These are phyloP conservation scores for Petrolisthes cinctipes DNA, from an alignment of 2,888 invertebrate species.

Conservation along the genomic window DNA sequence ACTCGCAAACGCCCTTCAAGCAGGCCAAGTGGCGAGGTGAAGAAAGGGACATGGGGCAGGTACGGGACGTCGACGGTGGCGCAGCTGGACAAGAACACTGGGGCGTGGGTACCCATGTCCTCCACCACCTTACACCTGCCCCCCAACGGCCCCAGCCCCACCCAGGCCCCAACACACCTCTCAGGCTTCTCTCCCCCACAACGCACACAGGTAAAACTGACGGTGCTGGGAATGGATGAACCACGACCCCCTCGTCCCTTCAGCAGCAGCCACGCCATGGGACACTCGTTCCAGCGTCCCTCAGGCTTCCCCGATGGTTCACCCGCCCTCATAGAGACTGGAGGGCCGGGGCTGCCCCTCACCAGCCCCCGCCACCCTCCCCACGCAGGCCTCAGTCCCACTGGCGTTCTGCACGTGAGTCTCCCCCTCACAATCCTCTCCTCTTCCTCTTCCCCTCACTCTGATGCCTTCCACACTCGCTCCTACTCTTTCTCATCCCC, in stretches of 20 bases:
- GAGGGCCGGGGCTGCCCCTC: background rate
- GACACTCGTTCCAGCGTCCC: slow-evolving; percentile 35
- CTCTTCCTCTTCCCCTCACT: slow-evolving; percentile 23
- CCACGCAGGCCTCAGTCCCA: background rate
- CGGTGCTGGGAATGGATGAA: slow-evolving; percentile 59
- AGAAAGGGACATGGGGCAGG: slow-evolving; percentile 49
- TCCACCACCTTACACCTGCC: slow-evolving; percentile 39
- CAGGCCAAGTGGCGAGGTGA: background rate
- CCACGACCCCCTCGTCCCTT: slow-evolving; percentile 19
- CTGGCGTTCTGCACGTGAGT: slow-evolving; percentile 42
- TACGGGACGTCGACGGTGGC: slow-evolving; percentile 56
- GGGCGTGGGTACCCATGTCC: slow-evolving; percentile 58
- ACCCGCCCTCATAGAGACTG: slow-evolving; percentile 45
- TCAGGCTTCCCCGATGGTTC: slow-evolving; percentile 41
- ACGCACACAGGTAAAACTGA: slow-evolving; percentile 49
- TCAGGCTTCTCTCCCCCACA: slow-evolving; percentile 2
- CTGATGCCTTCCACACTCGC: background rate
- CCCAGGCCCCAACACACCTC: background rate
- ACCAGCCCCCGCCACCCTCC: slow-evolving; percentile 13
- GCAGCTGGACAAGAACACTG: slow-evolving; percentile 55
- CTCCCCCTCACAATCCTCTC: slow-evolving; percentile 32
- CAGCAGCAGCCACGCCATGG: too few species aligned
- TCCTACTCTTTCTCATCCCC: too few species aligned
- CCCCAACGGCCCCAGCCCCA: background rate
- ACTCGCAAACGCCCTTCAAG: background rate